Base-by-base conservation (phyloP, 2,888 invertebrate species). In the Galerucella nymphaeae region DNA sequence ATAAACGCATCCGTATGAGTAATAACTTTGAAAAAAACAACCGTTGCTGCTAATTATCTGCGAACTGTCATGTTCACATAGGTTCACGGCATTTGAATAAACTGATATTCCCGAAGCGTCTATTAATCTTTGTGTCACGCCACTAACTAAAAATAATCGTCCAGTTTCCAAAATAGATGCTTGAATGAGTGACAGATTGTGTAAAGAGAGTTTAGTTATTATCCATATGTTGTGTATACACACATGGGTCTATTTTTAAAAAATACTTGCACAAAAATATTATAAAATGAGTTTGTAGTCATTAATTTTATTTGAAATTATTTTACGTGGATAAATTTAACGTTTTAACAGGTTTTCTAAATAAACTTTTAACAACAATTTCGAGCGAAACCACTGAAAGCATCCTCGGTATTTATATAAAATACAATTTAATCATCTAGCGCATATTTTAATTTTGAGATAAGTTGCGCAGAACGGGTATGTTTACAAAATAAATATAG, bases 111-210 rank as follows among this genome's bases (percentile, higher is more conserved):
- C 16, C 59, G 16, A 16, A 59, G 14, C 59, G 38, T 30, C 30
- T 59, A 59, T 59, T 59, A 59, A 59, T 59, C 59, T 59, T 59
- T 59, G 59, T 59, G 59, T 59, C 59, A 59, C n/a, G 59, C 30
- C 30, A 16, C 38, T 38, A 30, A 59, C 59, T 59, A 59, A 59
- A 59, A 59, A 59, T 59, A 59, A 38, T 59, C 30, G 30, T 14
- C 14, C 10, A 41, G 41, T 59, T 59, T 59, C 9, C 38, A 59
- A 59, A 59, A 59, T 59, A 59, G 59, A 59, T 38, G 41, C 38
- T 30, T n/a, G n/a, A 59, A 59, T 59, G 59, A 59, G 59, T 59
- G 59, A 59, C 59, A 59, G 30, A n/a, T 59, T 59, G 41, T 59
- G 59, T 59, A 59, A 59, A 38, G 59, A 59, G 41, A 59, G 55